Evolutionary conservation across 53 echinoderm and acorn worm species (phyloP).

Genomic region (Hippasteria phrygiana): DNA sequence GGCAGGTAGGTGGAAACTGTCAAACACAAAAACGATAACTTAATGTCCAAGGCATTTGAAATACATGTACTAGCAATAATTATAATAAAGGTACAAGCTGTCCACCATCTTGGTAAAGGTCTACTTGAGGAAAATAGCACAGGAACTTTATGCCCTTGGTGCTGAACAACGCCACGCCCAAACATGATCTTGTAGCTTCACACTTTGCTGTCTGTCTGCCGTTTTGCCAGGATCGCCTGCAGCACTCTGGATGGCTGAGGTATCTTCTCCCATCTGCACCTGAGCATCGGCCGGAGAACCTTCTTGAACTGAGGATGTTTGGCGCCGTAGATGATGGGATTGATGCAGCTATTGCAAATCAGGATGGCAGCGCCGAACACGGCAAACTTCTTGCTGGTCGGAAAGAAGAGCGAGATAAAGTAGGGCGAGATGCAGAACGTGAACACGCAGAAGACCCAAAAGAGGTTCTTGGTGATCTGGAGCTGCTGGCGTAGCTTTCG

Average conservation of each 20-base stretch:
- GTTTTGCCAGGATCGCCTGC: not conserved
- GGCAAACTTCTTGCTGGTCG: slow-evolving; percentile 17
- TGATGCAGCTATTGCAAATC: slow-evolving; percentile 57
- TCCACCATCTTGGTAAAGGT: too few relatives aligned
- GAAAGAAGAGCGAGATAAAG: slow-evolving; percentile 32
- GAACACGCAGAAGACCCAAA: slow-evolving; percentile 37
- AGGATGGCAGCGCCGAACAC: slow-evolving; percentile 60
- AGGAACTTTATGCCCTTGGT: too few relatives aligned
- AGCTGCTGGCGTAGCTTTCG: slow-evolving; percentile 24
- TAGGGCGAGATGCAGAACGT: slow-evolving; percentile 27
- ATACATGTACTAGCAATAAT: too few relatives aligned
- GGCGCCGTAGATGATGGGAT: slow-evolving; percentile 53
- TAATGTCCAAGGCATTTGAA: too few relatives aligned
- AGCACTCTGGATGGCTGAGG: slow-evolving; percentile 42
- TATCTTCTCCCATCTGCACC: slow-evolving; percentile 43
- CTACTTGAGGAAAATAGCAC: too few relatives aligned
- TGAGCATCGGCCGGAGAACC: slow-evolving; percentile 57
- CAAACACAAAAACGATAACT: too few relatives aligned
- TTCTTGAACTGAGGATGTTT: slow-evolving; percentile 75
- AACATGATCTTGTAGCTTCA: not conserved
- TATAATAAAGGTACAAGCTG: too few relatives aligned
- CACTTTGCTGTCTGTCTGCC: not conserved
- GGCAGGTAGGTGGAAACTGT: too few relatives aligned
- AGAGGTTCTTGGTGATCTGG: slow-evolving; percentile 62
- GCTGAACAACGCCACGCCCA: too few relatives aligned